A percentile compares a stretch with the other conserved stretches of the same genome.
These are phyloP conservation scores for Serripes groenlandicus DNA, from an alignment of 2,888 invertebrate species.

Conservation along the genomic window DNA sequence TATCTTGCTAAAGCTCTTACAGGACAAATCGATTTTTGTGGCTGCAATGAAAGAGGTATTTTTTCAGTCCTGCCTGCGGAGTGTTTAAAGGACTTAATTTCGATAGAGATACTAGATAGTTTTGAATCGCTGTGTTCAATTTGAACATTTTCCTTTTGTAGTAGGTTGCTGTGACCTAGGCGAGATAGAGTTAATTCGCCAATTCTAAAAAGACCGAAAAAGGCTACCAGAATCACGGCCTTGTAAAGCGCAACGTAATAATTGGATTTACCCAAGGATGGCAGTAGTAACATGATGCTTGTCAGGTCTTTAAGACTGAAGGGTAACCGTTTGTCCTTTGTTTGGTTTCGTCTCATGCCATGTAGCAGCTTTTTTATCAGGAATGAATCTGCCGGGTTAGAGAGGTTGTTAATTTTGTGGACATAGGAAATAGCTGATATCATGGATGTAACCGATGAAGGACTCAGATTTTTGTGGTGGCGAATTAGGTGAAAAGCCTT, in stretches of 20 bases:
- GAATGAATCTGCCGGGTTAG: slow-evolving; percentile 9
- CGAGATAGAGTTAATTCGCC: slow-evolving; percentile 30
- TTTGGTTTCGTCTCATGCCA: background rate
- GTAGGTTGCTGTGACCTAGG: background rate
- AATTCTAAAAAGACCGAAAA: slow-evolving; percentile 28
- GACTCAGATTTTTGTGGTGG: slow-evolving; percentile 8
- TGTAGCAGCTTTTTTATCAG: slow-evolving; percentile 21
- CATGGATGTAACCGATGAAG: slow-evolving; percentile 25
- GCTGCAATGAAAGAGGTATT: slow-evolving; percentile 6
- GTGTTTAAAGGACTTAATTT: slow-evolving; percentile 36
- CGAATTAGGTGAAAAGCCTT: slow-evolving; percentile 18
- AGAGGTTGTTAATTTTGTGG: slow-evolving; percentile 7
- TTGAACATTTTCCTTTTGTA: slow-evolving; percentile 13
- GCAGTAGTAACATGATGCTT: background rate
- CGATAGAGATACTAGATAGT: background rate
- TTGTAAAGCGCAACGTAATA: background rate
- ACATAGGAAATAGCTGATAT: slow-evolving; percentile 34
- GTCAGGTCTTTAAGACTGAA: slow-evolving; percentile 14
- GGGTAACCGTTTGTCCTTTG: slow-evolving; percentile 15
- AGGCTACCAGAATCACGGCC: slow-evolving; percentile 26
- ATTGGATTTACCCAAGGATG: no score
- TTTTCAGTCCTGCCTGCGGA: background rate
- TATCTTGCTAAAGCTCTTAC: slow-evolving; percentile 22
- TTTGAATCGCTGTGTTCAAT: background rate
- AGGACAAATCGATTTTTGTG: slow-evolving; percentile 21